Percentiles rank a stretch among this genome's conserved stretches.
phyloP scores from a whole-genome alignment of 1,140 invertebrate species.

The Drosophila kanapiae region DNA sequence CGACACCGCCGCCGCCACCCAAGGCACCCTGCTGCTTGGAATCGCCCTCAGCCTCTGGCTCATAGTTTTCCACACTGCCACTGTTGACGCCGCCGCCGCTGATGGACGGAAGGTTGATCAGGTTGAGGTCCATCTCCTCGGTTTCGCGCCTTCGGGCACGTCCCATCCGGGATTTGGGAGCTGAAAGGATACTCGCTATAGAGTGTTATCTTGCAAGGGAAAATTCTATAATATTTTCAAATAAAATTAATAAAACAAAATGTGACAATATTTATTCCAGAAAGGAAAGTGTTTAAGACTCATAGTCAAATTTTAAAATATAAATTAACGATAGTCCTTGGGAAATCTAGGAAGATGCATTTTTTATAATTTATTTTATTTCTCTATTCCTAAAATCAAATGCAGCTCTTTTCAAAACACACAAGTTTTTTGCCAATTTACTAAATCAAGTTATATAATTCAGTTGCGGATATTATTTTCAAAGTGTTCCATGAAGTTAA shows the following conservation, averaged over 20 bases:
- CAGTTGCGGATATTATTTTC: not conserved
- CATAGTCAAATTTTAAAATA: too few relatives aligned
- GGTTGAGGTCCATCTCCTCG: constrained; percentile 59
- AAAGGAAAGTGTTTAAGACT: too few relatives aligned
- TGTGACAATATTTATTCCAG: not conserved
- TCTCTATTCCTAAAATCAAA: fast-evolving
- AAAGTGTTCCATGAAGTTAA: not conserved
- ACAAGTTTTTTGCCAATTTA: not conserved
- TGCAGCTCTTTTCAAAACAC: not conserved
- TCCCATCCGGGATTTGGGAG: constrained; percentile 55
- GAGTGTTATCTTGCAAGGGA: too few relatives aligned
- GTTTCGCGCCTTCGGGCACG: constrained; percentile 62
- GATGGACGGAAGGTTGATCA: constrained; percentile 62
- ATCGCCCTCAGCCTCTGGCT: constrained; percentile 66
- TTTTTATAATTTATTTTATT: too few relatives aligned
- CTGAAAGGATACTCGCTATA: constrained; percentile 13
- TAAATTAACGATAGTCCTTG: too few relatives aligned
- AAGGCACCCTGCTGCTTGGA: constrained; percentile 68
- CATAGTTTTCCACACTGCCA: constrained; percentile 62
- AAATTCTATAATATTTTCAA: not conserved
- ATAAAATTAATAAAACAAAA: not conserved
- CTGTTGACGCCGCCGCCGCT: constrained; percentile 51
- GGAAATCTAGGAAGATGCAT: not conserved
- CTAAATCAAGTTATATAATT: not conserved
- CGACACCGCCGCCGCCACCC: constrained; percentile 28